These are phyloP conservation scores for Ficedula albicollis DNA, from an alignment of 2,797 vertebrate genomes.

Conservation along the genomic window DNA sequence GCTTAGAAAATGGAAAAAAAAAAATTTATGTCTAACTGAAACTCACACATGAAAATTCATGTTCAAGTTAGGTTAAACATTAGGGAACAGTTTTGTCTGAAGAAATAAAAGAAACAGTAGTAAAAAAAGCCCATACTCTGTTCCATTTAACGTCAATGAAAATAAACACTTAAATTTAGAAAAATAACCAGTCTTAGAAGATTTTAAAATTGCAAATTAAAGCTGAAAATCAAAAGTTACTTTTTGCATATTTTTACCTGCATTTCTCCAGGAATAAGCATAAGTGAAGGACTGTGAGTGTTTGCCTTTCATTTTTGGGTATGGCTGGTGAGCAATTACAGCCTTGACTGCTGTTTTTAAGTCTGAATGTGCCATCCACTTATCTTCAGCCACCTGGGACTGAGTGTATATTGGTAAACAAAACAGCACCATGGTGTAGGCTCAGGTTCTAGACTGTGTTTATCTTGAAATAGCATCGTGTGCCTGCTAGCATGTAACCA, in stretches of 20 bases:
- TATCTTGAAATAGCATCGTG: not conserved
- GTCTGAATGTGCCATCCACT: not conserved
- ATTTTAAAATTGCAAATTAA: not conserved
- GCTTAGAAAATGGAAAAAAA: not conserved
- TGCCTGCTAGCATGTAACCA: not conserved
- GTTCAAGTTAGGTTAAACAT: not conserved
- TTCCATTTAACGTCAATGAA: not conserved
- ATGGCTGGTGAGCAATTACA: not conserved
- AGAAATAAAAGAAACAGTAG: not conserved
- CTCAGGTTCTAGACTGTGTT: not conserved
- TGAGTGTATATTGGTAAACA: not conserved
- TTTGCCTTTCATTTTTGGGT: not conserved
- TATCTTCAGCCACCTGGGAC: not conserved
- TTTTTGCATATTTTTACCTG: not conserved
- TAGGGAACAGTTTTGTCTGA: not conserved
- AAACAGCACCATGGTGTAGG: not conserved
- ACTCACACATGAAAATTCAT: not conserved
- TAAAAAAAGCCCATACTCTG: fast-evolving
- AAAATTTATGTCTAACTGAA: not conserved
- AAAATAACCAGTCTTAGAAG: not conserved
- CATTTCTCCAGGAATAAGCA: not conserved
- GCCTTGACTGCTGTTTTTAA: not conserved
- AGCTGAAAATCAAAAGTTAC: not conserved
- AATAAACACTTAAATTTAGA: not conserved
- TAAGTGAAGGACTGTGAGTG: not conserved